Evolutionary conservation across 2,797 vertebrate genomes (phyloP).

Genomic region (Cirrhinus mrigala): DNA sequence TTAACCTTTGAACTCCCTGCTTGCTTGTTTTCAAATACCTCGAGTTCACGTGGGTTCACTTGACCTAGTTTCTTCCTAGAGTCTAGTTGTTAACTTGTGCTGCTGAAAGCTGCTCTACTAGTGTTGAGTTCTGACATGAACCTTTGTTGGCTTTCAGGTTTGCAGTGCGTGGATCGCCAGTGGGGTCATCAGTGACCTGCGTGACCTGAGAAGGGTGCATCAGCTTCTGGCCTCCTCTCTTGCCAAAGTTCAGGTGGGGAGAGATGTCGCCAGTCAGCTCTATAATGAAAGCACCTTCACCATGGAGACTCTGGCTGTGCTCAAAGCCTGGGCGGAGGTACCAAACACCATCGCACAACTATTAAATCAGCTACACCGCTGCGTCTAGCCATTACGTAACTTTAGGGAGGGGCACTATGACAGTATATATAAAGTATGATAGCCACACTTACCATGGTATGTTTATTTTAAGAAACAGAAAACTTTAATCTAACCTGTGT

Average conservation of each 20-base stretch:
- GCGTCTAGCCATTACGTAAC: neutral
- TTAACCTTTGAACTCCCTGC: neutral
- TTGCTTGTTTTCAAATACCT: constrained; percentile 19
- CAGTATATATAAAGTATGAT: neutral
- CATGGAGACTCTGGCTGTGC: constrained; percentile 92
- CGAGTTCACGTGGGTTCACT: neutral
- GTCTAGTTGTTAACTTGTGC: constrained; percentile 1
- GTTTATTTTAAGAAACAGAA: neutral
- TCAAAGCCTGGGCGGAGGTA: constrained; percentile 97
- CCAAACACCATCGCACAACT: neutral
- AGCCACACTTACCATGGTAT: neutral
- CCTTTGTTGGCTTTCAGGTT: constrained; percentile 44
- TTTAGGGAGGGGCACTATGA: neutral
- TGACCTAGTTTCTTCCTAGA: constrained; percentile 34
- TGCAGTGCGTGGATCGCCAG: constrained; percentile 95
- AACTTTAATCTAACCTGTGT: neutral
- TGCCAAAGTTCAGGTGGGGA: constrained; percentile 81
- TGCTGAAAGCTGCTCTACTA: constrained; percentile 9
- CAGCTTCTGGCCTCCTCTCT: constrained; percentile 84
- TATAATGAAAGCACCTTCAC: constrained; percentile 91
- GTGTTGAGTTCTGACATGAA: neutral
- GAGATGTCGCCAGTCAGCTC: constrained; percentile 80
- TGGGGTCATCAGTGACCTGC: constrained; percentile 89
- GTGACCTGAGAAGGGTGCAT: constrained; percentile 90
- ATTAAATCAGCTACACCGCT: neutral